Evolutionary conservation across 2,888 invertebrate species (phyloP).

Genomic region (Zootermopsis nevadensis): DNA sequence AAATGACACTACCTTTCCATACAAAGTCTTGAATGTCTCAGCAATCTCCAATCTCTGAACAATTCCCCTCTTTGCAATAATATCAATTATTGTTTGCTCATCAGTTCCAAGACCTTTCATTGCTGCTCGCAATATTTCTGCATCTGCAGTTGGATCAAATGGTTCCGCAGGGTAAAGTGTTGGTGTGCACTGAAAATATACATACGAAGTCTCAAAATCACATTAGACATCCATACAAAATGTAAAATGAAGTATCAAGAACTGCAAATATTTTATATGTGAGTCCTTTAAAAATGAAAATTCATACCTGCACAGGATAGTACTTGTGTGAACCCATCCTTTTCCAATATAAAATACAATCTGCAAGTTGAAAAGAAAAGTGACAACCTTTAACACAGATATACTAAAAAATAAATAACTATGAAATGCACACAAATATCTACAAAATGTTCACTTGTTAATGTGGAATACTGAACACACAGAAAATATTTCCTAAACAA

Average conservation of each 20-base stretch:
- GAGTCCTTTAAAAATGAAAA: neutral
- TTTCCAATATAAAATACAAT: neutral
- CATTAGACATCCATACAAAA: neutral
- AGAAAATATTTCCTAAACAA: too few relatives aligned
- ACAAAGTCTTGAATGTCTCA: slow-evolving; percentile 66
- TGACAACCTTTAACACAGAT: neutral
- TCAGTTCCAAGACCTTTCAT: slow-evolving; percentile 65
- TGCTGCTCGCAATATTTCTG: slow-evolving; percentile 60
- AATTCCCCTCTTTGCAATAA: slow-evolving; percentile 66
- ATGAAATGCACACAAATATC: neutral
- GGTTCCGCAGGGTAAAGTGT: slow-evolving; percentile 58
- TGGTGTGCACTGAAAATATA: slow-evolving; percentile 55
- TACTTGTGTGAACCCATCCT: slow-evolving; percentile 35
- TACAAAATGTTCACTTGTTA: neutral
- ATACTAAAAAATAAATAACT: neutral
- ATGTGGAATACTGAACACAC: too few relatives aligned
- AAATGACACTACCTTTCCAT: slow-evolving; percentile 64
- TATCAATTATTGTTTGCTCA: slow-evolving; percentile 65
- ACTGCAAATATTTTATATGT: neutral
- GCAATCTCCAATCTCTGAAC: slow-evolving; percentile 66
- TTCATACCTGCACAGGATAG: slow-evolving; percentile 31
- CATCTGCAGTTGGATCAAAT: slow-evolving; percentile 60
- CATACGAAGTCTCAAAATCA: neutral
- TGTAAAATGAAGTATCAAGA: neutral
- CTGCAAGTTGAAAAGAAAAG: neutral